Conservation (phyloP, 2,888 invertebrate species). For the Trichogramma dendrolimi region DNA sequence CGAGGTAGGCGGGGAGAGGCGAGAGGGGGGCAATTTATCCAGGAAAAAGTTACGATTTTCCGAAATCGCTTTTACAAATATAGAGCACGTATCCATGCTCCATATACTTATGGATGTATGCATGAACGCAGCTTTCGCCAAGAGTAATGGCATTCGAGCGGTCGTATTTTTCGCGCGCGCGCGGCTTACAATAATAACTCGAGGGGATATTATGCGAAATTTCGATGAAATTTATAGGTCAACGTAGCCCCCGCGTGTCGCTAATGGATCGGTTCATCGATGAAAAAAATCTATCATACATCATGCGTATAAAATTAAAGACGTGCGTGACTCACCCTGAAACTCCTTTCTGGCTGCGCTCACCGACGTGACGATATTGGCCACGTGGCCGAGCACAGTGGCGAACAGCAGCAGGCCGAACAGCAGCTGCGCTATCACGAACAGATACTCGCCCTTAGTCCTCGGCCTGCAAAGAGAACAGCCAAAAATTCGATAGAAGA, state of each 20-base stretch:
- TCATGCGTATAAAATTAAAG: slow-evolving; percentile 7
- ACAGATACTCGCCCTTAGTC: slow-evolving; percentile 91
- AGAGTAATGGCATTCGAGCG: too few species aligned
- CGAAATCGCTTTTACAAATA: too few species aligned
- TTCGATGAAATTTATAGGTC: neutral
- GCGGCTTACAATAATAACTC: too few species aligned
- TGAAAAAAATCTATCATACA: neutral
- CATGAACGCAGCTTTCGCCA: too few species aligned
- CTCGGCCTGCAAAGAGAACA: slow-evolving; percentile 61
- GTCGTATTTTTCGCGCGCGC: too few species aligned
- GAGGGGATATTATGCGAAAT: too few species aligned
- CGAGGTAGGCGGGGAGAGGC: too few species aligned
- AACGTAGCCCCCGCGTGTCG: neutral
- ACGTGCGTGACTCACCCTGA: slow-evolving; percentile 71
- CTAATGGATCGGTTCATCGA: neutral
- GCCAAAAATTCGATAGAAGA: neutral
- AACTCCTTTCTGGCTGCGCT: slow-evolving; percentile 97
- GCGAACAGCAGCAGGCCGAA: slow-evolving; percentile 94
- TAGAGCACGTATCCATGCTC: too few species aligned
- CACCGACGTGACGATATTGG: slow-evolving; percentile 96
- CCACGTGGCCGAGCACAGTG: slow-evolving; percentile 93
- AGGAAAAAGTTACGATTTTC: too few species aligned
- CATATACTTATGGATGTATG: too few species aligned
- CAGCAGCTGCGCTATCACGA: slow-evolving; percentile 89
- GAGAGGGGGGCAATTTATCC: too few species aligned